Evolutionary conservation across 2,113 vertebrate genomes (phyloP).

Genomic region (Sphaerodactylus townsendi): DNA sequence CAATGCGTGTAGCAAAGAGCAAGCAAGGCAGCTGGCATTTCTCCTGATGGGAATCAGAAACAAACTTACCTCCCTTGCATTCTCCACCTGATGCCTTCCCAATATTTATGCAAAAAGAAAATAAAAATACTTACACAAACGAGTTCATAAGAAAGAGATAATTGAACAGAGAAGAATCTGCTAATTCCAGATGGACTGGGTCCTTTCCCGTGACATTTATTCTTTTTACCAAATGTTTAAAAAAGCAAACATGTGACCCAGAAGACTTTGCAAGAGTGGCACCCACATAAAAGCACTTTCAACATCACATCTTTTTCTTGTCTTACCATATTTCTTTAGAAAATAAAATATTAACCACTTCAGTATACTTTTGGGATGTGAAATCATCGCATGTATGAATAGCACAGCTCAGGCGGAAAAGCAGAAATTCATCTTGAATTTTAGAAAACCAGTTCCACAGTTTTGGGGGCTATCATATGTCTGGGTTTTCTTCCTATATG

Average conservation of each 20-base stretch:
- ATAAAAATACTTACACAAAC: slow-evolving; percentile 75
- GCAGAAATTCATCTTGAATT: background rate
- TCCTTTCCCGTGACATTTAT: slow-evolving; percentile 77
- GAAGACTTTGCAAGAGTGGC: slow-evolving; percentile 77
- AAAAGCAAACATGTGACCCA: slow-evolving; percentile 84
- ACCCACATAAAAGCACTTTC: slow-evolving; percentile 75
- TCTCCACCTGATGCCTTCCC: slow-evolving; percentile 46
- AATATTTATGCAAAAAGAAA: slow-evolving; percentile 74
- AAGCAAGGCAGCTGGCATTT: slow-evolving; percentile 40
- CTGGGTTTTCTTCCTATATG: background rate
- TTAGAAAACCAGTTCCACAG: background rate
- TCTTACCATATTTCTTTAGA: slow-evolving; percentile 67
- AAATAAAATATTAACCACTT: slow-evolving; percentile 26
- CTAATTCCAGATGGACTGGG: slow-evolving; percentile 80
- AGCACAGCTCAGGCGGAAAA: background rate
- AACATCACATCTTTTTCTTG: slow-evolving; percentile 71
- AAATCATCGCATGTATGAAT: background rate
- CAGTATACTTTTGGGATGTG: background rate
- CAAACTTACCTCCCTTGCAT: slow-evolving; percentile 30
- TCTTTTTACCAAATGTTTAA: slow-evolving; percentile 80
- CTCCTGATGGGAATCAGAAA: background rate
- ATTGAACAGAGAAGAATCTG: slow-evolving; percentile 73
- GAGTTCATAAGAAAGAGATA: slow-evolving; percentile 75
- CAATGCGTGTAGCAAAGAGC: slow-evolving; percentile 43
- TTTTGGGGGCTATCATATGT: background rate